phyloP scores from a whole-genome alignment of 2,888 invertebrate genomes.

The Amorpha juglandis region DNA sequence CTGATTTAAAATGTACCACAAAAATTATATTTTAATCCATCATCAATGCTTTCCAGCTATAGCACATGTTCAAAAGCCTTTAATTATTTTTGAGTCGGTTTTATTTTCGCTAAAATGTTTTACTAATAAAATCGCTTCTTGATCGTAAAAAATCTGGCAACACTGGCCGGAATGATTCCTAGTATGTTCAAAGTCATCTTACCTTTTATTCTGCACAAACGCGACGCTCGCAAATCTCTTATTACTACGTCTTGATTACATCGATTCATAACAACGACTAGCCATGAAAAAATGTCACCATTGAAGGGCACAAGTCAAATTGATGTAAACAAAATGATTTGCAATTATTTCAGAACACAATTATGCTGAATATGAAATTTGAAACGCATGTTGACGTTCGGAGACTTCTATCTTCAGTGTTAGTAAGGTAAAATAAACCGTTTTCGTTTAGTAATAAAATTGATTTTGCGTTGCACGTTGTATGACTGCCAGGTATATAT shows the following conservation, averaged over 20 bases:
- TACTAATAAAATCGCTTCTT: too few species aligned
- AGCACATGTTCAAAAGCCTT: too few species aligned
- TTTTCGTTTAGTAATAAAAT: neutral
- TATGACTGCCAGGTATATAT: too few species aligned
- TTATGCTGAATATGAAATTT: constrained; percentile 15
- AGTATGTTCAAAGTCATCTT: neutral
- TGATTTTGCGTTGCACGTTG: neutral
- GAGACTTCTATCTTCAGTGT: neutral
- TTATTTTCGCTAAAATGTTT: too few species aligned
- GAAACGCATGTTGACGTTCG: neutral
- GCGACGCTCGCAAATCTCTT: neutral
- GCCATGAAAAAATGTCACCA: neutral
- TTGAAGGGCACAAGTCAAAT: neutral
- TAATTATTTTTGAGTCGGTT: too few species aligned
- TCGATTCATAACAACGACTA: neutral
- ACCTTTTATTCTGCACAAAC: neutral
- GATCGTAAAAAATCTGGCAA: too few species aligned
- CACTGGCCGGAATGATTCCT: neutral
- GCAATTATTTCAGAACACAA: neutral
- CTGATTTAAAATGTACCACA: too few species aligned
- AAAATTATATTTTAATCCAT: too few species aligned
- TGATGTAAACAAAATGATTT: neutral
- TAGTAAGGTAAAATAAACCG: neutral
- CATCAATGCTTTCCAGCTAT: too few species aligned
- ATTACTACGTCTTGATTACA: neutral